phyloP scores from a whole-genome alignment of 2,113 vertebrate species.

The Ivindomyrus marchei region DNA sequence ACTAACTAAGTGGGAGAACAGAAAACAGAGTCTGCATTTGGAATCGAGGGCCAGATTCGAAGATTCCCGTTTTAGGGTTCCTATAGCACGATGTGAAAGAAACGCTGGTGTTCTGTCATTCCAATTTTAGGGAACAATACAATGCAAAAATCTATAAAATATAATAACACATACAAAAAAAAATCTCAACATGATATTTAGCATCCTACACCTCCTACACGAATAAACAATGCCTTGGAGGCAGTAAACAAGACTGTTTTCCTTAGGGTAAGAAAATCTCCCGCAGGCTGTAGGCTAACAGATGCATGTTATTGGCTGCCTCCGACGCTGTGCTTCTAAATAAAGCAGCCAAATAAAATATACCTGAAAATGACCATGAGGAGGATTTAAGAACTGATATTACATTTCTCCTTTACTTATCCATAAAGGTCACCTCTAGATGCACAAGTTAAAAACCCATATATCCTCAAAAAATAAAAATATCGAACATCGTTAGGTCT shows the following conservation, averaged over 20 bases:
- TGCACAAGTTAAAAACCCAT: background rate
- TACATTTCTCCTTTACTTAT: background rate
- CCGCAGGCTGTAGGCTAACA: background rate
- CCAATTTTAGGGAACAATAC: background rate
- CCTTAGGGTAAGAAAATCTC: conserved; percentile 2
- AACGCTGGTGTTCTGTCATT: background rate
- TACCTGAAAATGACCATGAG: background rate
- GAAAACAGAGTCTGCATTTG: too few species aligned
- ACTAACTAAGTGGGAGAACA: too few species aligned
- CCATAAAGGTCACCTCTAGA: background rate
- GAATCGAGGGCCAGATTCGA: too few species aligned
- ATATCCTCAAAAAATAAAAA: background rate
- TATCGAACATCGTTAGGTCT: background rate
- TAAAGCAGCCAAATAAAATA: background rate
- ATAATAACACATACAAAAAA: background rate
- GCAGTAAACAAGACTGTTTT: background rate
- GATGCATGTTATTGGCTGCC: background rate
- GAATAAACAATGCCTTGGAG: background rate
- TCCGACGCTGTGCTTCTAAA: background rate
- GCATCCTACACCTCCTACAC: background rate
- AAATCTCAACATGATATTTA: background rate
- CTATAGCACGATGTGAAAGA: background rate
- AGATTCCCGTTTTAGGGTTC: background rate
- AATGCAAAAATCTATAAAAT: background rate
- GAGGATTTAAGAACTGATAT: background rate